Conservation (phyloP, 2,888 invertebrate genomes). For the Asteroscopus sphinx region DNA sequence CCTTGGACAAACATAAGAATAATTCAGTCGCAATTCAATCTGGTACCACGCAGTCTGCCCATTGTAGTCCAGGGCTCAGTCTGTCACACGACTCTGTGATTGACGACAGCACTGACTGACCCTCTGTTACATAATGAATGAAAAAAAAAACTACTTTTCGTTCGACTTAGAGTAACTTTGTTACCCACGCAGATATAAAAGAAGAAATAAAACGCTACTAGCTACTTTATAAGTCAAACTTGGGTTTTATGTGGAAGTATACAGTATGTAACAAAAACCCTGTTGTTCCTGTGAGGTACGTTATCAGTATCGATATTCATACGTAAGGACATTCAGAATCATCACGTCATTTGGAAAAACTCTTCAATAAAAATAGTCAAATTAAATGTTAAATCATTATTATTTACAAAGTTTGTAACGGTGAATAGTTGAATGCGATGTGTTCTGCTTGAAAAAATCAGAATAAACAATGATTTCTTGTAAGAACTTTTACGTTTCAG, state of each 20-base stretch:
- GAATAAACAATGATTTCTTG: background rate
- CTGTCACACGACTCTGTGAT: conserved; percentile 51
- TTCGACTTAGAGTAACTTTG: conserved; percentile 20
- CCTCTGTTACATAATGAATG: conserved; percentile 41
- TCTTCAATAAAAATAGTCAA: no score
- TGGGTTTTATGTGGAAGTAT: conserved; percentile 8
- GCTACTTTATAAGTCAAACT: conserved; percentile 21
- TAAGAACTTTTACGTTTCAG: background rate
- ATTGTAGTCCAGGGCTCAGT: conserved; percentile 36
- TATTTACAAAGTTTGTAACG: background rate
- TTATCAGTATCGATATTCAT: no score
- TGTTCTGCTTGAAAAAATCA: background rate
- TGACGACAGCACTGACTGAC: conserved; percentile 51
- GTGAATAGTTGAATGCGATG: no score
- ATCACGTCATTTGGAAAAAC: no score
- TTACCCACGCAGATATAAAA: conserved; percentile 4
- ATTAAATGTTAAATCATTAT: no score
- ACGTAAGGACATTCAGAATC: no score
- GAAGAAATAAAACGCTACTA: conserved; percentile 10
- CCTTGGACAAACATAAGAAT: conserved; percentile 9
- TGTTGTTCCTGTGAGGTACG: no score
- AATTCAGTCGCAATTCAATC: conserved; percentile 20
- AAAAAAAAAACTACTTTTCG: conserved; percentile 46
- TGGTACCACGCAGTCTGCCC: conserved; percentile 18
- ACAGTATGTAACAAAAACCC: no score